Conservation (phyloP, 2,888 invertebrate species). For the Stenchaetothrips biformis region DNA sequence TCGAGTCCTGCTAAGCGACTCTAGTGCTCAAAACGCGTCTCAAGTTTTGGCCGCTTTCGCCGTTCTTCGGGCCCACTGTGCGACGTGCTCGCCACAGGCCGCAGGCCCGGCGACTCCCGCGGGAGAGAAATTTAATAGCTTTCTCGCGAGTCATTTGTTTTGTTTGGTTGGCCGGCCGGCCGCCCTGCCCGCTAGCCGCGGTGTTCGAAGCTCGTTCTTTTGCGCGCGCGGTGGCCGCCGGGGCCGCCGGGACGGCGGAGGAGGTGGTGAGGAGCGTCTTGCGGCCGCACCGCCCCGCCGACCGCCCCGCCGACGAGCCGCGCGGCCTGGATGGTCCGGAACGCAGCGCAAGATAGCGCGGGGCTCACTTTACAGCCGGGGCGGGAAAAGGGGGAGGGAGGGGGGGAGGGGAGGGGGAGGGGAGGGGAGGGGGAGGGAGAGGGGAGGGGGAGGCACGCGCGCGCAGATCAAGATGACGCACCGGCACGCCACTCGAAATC, state of each 20-base stretch:
- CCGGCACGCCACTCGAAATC: too few relatives aligned
- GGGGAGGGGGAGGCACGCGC: too few relatives aligned
- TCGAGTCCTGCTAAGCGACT: too few relatives aligned
- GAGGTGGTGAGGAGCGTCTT: neutral
- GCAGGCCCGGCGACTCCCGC: neutral
- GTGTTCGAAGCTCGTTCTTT: conserved; percentile 4
- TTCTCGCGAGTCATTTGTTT: conserved; percentile 21
- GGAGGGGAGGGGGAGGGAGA: too few relatives aligned
- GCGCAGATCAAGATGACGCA: too few relatives aligned
- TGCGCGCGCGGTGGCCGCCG: neutral
- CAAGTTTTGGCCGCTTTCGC: too few relatives aligned
- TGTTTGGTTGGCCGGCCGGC: neutral
- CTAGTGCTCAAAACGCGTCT: too few relatives aligned
- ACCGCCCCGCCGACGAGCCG: neutral
- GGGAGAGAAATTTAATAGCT: conserved; percentile 22
- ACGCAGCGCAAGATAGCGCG: neutral
- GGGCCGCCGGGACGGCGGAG: neutral
- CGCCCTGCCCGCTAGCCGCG: neutral
- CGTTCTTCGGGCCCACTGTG: too few relatives aligned
- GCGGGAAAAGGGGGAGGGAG: too few relatives aligned
- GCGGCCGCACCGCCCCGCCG: neutral
- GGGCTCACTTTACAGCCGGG: neutral
- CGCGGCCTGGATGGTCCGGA: neutral
- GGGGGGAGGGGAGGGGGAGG: too few relatives aligned
- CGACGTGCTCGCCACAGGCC: neutral